Evolutionary conservation across 2,888 invertebrate genomes (phyloP).

Genomic region (Andrena hattorfiana): DNA sequence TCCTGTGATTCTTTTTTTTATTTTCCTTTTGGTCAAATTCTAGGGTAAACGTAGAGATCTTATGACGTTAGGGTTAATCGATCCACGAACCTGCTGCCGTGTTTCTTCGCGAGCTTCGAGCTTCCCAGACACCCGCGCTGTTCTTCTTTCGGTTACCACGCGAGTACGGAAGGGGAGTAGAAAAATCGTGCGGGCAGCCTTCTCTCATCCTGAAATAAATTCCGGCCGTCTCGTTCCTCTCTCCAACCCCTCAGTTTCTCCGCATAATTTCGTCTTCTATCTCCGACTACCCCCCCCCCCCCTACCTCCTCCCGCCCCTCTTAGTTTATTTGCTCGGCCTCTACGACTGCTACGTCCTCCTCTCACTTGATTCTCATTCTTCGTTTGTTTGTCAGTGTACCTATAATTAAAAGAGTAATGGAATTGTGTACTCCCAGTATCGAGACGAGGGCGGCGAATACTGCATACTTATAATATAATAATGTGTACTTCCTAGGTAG

Average conservation of each 20-base stretch:
- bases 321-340: not conserved
- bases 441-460: constrained; percentile 74
- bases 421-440: constrained; percentile 79
- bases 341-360: not conserved
- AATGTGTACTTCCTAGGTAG: constrained; percentile 83
- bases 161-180: constrained; percentile 38
- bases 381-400: constrained; percentile 75
- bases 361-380: constrained; percentile 36
- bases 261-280: not conserved
- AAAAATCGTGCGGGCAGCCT: constrained; percentile 24
- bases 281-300: not conserved
- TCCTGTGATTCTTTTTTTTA: constrained; percentile 32
- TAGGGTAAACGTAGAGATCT: constrained; percentile 22
- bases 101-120: constrained; percentile 13
- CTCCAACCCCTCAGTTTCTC: not conserved
- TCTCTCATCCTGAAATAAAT: constrained; percentile 18
- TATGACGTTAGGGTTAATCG: constrained; percentile 22
- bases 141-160: constrained; percentile 48
- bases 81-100: not conserved
- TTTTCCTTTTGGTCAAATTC: not conserved
- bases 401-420: constrained; percentile 74
- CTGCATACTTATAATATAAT: constrained; percentile 79
- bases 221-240: not conserved
- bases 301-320: no score
- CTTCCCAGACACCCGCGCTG: constrained; percentile 37